A percentile compares a stretch with the other conserved stretches of the same genome.
Conservation (phyloP, 2,113 vertebrate genomes). For the Neotoma lepida region DNA sequence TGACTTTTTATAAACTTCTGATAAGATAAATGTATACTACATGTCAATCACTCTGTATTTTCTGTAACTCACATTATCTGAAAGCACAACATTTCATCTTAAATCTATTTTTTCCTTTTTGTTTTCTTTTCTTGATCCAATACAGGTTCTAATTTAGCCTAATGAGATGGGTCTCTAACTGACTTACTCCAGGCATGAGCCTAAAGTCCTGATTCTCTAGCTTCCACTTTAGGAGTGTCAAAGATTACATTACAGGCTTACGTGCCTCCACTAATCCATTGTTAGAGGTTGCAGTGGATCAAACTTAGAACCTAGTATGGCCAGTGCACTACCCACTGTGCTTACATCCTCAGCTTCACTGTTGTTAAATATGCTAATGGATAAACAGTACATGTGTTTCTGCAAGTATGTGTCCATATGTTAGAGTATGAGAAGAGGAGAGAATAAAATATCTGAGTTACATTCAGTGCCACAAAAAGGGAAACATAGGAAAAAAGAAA, state of each 20-base stretch:
- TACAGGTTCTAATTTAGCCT: not conserved
- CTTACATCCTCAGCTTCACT: not conserved
- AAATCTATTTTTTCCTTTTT: not conserved
- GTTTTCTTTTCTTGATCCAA: not conserved
- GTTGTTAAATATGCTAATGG: not conserved
- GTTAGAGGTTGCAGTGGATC: not conserved
- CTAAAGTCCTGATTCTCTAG: not conserved
- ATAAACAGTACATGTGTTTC: not conserved
- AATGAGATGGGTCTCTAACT: not conserved
- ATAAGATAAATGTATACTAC: slow-evolving; percentile 11
- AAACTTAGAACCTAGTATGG: not conserved
- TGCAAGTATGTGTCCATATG: not conserved
- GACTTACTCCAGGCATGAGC: not conserved
- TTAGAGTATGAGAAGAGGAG: slow-evolving; percentile 39
- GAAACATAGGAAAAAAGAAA: slow-evolving; percentile 5
- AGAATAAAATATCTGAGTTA: not conserved
- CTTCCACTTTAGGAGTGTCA: not conserved
- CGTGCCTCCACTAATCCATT: not conserved
- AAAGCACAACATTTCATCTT: slow-evolving; percentile 49
- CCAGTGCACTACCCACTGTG: not conserved
- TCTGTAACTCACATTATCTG: slow-evolving; percentile 63
- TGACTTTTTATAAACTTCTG: slow-evolving; percentile 4
- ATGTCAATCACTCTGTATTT: slow-evolving; percentile 24
- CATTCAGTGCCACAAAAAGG: not conserved
- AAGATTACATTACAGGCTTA: not conserved